These are phyloP conservation scores for Daubentonia madagascariensis DNA, from an alignment of 2,113 vertebrate genomes.

Conservation along the genomic window DNA sequence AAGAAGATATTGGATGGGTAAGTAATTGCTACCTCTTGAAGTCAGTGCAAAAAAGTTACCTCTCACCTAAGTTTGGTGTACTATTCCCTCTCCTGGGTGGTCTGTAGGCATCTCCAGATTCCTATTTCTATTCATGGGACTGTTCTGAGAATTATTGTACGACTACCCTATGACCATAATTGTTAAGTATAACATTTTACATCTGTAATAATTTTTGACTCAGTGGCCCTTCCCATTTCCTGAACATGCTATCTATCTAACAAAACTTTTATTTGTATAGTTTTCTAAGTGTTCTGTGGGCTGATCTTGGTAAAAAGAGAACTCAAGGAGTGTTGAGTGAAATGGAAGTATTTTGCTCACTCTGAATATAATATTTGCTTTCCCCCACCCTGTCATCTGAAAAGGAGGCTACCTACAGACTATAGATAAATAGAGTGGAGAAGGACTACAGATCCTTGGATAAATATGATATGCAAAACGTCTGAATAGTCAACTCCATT, in stretches of 20 bases:
- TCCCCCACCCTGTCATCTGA: neutral
- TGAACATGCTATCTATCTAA: neutral
- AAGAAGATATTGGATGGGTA: neutral
- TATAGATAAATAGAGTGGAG: neutral
- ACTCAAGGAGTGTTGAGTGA: neutral
- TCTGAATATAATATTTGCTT: constrained; percentile 32
- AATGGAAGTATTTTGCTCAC: constrained; percentile 17
- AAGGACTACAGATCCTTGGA: neutral
- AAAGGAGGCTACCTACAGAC: neutral
- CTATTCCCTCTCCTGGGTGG: neutral
- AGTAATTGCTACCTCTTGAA: neutral
- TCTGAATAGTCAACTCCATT: neutral
- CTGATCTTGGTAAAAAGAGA: constrained; percentile 2
- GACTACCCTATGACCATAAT: neutral
- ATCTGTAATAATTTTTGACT: neutral
- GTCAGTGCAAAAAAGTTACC: neutral
- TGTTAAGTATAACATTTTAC: neutral
- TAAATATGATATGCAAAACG: neutral
- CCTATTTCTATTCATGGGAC: neutral
- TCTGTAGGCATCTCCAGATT: neutral
- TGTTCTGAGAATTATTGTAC: neutral
- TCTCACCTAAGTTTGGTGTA: neutral
- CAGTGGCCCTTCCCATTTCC: neutral
- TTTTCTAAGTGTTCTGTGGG: neutral
- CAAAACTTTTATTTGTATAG: neutral